A percentile compares a stretch with the other conserved stretches of the same genome.
Conservation (phyloP, 2,113 vertebrate species). For the Chionomys nivalis region DNA sequence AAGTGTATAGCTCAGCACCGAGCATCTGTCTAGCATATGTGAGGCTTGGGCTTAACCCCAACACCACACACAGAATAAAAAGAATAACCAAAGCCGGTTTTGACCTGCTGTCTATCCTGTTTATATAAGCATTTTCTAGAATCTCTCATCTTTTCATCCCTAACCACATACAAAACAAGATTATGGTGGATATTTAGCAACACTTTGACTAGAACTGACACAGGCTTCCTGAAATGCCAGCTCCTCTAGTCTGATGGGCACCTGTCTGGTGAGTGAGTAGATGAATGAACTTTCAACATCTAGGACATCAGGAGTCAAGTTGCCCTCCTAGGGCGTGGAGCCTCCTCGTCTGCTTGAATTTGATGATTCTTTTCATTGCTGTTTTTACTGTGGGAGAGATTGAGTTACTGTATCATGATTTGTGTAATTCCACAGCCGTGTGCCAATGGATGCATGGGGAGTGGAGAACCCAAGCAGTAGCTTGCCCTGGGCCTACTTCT, state of each 20-base stretch:
- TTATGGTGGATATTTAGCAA: neutral
- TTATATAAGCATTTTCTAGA: conserved; percentile 6
- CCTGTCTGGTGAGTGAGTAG: neutral
- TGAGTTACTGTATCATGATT: neutral
- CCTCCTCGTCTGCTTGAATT: neutral
- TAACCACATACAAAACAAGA: neutral
- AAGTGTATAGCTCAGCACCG: neutral
- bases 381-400: neutral
- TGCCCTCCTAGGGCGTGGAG: neutral
- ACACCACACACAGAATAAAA: neutral
- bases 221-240: neutral
- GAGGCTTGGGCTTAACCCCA: neutral
- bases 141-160: neutral
- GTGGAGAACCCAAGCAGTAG: neutral
- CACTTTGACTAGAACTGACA: neutral
- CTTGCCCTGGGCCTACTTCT: neutral
- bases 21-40: neutral
- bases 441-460: neutral
- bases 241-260: neutral
- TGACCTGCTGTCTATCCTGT: conserved; percentile 49
- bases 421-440: neutral
- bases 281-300: neutral
- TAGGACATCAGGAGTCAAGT: neutral
- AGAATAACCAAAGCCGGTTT: neutral
- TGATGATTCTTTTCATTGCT: neutral